Base-by-base conservation (phyloP, 2,797 vertebrate species). In the Darevskia nairensis region DNA sequence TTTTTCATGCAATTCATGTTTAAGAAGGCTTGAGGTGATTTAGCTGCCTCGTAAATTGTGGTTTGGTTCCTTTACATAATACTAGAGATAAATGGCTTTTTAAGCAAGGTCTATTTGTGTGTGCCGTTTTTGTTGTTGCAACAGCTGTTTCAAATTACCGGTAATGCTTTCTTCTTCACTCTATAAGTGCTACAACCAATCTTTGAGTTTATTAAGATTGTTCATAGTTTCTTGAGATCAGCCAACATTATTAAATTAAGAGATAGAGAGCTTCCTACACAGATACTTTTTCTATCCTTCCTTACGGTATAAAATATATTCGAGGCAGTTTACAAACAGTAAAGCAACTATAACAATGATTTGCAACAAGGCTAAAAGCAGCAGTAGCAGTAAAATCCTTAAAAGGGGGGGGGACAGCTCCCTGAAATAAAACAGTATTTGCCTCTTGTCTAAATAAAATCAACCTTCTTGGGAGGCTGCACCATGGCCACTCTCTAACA, bases 11-110 rank as follows among this genome's bases (percentile, higher is more conserved):
- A n/a, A 87, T 15, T 59, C 66, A 39, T 3, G 5, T 32, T 13
- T 68, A 86, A 86, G 50, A 8, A 25, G 74, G 84, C 44, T 82
- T 77, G 88, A 89, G 81, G 76, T 84, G 72, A 2, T 80, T 86
- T 71, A 89, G 79, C 89, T 89, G 35, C 55, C 44, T 87, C 80
- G 13, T 61, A 41, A 86, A 59, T 55, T 69, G 23, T 4, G n/a
- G 2, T 77, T 35, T 79, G 0, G 0, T 19, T 84, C 0, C 10
- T 64, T 64, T 23, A 64, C 21, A 19, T 64, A 64, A 35, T 68
- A n/a, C 0, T 0, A 25, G 69, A 69, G 68, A 71, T 2, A 0
- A 29, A 75, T 64, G 9, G 84, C 4, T 2, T 2, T 55, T 0
- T 1, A 7, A 59, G 8, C 27, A 61, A 4, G 25, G 66, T 74